Conservation (phyloP, 2,113 vertebrate genomes). For the Stigmatopora argus region DNA sequence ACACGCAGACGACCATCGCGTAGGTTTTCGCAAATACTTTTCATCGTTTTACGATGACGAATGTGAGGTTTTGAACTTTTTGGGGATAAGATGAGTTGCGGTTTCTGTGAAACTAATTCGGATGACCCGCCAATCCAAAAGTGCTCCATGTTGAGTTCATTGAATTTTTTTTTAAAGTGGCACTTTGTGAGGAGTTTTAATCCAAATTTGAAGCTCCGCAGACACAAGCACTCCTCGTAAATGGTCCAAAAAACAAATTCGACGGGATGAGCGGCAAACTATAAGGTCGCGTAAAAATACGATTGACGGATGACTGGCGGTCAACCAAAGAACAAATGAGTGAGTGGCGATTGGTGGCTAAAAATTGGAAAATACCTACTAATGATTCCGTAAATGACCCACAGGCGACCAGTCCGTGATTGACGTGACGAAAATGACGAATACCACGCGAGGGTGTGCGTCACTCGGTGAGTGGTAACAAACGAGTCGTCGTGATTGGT, state of each 20-base stretch:
- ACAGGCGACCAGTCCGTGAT: not conserved
- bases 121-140: not conserved
- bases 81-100: not conserved
- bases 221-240: not conserved
- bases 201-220: not conserved
- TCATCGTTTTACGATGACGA: not conserved
- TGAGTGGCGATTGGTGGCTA: not conserved
- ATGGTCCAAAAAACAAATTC: not conserved
- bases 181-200: not conserved
- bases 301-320: not conserved
- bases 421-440: not conserved
- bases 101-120: conserved; percentile 5
- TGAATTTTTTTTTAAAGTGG: not conserved
- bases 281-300: not conserved
- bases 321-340: not conserved
- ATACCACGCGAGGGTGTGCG: not conserved
- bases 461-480: not conserved
- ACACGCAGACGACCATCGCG: not conserved
- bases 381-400: not conserved
- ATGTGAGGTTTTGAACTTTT: conserved; percentile 10
- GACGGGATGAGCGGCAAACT: not conserved
- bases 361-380: not conserved
- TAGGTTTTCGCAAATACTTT: conserved; percentile 16
- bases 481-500: conserved; percentile 24
- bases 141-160: not conserved